Conservation (phyloP, 2,113 vertebrate species). For the Gymnorhina tibicen region DNA sequence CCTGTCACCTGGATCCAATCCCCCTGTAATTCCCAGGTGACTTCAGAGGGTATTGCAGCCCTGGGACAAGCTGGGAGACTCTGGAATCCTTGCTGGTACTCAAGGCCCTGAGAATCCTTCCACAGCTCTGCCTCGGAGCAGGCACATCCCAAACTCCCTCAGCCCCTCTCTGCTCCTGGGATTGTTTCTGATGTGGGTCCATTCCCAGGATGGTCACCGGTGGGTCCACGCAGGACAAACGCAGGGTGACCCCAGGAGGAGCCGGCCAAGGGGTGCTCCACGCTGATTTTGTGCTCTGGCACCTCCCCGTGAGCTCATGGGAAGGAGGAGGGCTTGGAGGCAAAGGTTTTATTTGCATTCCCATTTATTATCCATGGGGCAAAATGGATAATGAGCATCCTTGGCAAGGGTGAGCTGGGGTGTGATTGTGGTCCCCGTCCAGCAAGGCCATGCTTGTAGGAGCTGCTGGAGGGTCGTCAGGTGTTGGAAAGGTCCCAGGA, state of each 20-base stretch:
- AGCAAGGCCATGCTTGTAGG: fast-evolving
- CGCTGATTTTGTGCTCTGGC: not conserved
- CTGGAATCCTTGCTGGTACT: not conserved
- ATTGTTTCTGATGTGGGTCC: not conserved
- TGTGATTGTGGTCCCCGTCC: not conserved
- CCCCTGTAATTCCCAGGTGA: not conserved
- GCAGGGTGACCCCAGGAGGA: not conserved
- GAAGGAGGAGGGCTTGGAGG: not conserved
- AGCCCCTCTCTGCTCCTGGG: not conserved
- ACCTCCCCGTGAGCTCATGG: not conserved
- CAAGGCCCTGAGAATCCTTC: not conserved
- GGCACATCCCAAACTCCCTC: fast-evolving
- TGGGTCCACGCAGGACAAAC: not conserved
- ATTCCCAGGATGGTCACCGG: fast-evolving
- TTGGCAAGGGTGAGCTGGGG: not conserved
- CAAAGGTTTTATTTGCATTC: not conserved
- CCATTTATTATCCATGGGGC: not conserved
- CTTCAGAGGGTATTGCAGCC: not conserved
- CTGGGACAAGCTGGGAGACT: not conserved
- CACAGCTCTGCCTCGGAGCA: not conserved
- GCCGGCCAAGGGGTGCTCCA: not conserved
- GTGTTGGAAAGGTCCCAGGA: not conserved
- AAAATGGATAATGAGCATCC: not conserved
- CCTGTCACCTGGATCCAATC: fast-evolving
- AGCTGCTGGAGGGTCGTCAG: not conserved